A percentile compares a stretch with the other conserved stretches of the same genome.
These are phyloP conservation scores for Pygoscelis adeliae DNA, from an alignment of 2,113 vertebrate species.

Conservation along the genomic window DNA sequence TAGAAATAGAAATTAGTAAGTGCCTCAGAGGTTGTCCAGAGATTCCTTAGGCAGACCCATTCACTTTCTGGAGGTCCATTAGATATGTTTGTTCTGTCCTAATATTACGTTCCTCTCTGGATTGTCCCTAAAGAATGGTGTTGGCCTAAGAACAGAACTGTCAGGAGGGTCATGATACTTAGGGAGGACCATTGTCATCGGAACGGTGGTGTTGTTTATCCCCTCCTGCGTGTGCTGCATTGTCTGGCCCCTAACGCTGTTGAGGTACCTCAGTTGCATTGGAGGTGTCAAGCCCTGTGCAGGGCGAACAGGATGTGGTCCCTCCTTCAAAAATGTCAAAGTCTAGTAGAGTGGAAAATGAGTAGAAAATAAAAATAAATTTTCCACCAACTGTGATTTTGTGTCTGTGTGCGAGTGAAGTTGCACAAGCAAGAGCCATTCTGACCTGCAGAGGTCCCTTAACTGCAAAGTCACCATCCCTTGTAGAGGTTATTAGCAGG, in stretches of 20 bases:
- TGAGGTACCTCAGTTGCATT: background rate
- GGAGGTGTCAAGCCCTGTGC: background rate
- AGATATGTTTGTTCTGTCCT: background rate
- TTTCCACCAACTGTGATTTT: background rate
- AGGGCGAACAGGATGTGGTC: background rate
- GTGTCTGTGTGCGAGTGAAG: background rate
- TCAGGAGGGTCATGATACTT: background rate
- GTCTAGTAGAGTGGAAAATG: background rate
- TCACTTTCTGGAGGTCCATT: background rate
- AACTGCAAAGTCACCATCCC: background rate
- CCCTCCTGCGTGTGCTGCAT: background rate
- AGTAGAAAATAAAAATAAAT: background rate
- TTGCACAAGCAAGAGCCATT: background rate
- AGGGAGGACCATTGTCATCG: rapidly evolving
- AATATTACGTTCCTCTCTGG: background rate
- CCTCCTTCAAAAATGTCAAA: background rate
- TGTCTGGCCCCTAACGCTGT: background rate
- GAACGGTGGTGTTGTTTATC: background rate
- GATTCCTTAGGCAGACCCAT: background rate
- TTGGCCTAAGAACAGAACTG: background rate
- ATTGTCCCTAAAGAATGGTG: background rate
- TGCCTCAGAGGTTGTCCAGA: background rate
- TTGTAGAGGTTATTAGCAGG: background rate
- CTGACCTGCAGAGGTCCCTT: background rate
- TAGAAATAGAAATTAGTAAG: background rate